Evolutionary conservation across 1,140 invertebrate genomes (phyloP), one percentile per base, ranked within the genome.

Genomic region (Apis cerana): DNA sequence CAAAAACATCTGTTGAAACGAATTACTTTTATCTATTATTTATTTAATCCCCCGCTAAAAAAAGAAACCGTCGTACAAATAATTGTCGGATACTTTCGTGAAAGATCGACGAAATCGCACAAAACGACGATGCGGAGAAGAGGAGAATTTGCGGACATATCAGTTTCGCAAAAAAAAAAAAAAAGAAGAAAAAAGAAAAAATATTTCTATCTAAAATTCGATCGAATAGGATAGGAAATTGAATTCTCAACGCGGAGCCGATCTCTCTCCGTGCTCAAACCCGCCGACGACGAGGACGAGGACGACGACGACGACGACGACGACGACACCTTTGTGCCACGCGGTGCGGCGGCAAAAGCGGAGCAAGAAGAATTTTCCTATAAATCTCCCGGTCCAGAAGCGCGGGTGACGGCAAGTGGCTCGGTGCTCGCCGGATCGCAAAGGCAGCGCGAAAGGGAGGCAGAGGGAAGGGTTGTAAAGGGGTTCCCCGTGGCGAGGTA

Each of bases 381-480:
- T 82, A 82, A 78, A 82, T 82, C 75, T 82, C 2, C 33, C 67
- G 33, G 58, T 62, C 52, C 62, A 64, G 75, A 71, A 33, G 48
- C 75, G 58, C 58, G 21, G 80, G 58, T 82, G 80, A 77, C 75
- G 75, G 80, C 80, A 78, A 82, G 80, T 82, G 67, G 75, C 75
- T 69, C 48, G 75, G 27, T 33, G 80, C 54, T 67, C 59, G 69
- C 78, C 78, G 27, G 78, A 80, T 74, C 69, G 80, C 72, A 76
- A 76, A 82, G 72, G 80, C 80, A 68, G 33, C 33, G 48, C 17
- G 72, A 33, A 65, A 59, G 64, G 19, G 72, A 17, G 23, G 64
- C 43, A 43, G 7, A 48, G 80, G 65, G 80, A 88, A 81, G 83
- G 77, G 80, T 89, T 89, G 83, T 74, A 89, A 79, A 82, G 83